Base-by-base conservation (phyloP, 2,797 vertebrate genomes). In the Scomberomorus guttatus region DNA sequence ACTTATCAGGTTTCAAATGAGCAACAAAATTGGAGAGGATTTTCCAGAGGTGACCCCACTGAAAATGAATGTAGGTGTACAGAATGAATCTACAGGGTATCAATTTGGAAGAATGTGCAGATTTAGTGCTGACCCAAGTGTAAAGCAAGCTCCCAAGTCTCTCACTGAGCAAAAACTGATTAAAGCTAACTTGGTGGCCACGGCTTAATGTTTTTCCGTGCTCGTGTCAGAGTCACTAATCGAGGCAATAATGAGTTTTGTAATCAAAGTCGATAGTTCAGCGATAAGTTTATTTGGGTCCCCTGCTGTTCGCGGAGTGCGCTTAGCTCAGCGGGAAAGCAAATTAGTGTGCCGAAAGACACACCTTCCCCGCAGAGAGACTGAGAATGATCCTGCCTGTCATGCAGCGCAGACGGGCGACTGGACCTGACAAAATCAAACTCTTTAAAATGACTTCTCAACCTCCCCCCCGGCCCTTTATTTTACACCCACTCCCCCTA, bases 391-490 rank as follows among this genome's bases (percentile, higher is more conserved):
- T 5, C 59, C 52, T 46, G 59, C 8, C 20, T 37, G 17, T 69
- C 29, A 75, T 3, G 0, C 42, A 17, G 6, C 24, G 77, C 44
- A 72, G 61, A 81, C 20, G 10, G 50, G 7, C 1, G 8, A 32
- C 63, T 39, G 32, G 55, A 59, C 55, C 57, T 58, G 62, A 55
- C 48, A 72, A 15, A 69, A 51, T 69, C 44, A 55, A 82, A 82
- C 24, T 57, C 55, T 83, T 83, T 18, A 63, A 86, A 90, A 86
- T 57, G 32, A 82, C 82, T 84, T 80, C 62, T 87, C 67, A 72
- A 39, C 72, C 69, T 46, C 70, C 52, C 62, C 18, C 6, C 14
- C 42, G 51, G 72, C n/a, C 18, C 22, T 64, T 71, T 71, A 57
- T 80, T 79, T 42, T 60, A 13, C 59, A 32, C 29, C 78, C 57